Evolutionary conservation across 2,888 invertebrate genomes (phyloP).

Genomic region (Xestia xanthographa): DNA sequence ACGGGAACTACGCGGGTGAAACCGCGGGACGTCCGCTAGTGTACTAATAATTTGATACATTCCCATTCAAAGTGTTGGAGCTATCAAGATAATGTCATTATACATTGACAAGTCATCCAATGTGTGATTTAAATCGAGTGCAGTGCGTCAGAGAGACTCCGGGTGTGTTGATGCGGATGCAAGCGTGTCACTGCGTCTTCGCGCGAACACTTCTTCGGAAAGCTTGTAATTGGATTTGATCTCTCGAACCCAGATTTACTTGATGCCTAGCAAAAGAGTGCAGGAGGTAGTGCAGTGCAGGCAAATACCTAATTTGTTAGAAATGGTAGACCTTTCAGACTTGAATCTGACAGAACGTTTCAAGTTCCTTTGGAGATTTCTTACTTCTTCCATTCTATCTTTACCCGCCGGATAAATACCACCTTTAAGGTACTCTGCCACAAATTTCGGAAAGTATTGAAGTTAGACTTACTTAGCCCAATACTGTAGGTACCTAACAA

Average conservation of each 20-base stretch:
- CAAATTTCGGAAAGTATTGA: not conserved
- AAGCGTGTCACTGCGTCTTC: not conserved
- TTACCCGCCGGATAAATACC: not conserved
- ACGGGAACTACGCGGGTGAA: too few relatives aligned
- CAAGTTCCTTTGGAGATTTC: not conserved
- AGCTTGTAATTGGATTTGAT: not conserved
- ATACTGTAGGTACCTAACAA: not conserved
- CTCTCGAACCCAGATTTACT: not conserved
- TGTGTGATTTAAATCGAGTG: constrained; percentile 11
- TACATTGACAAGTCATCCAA: constrained; percentile 14
- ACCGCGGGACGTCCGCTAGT: too few relatives aligned
- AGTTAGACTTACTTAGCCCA: not conserved
- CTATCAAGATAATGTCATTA: constrained; percentile 43
- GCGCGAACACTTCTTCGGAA: not conserved
- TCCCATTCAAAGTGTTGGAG: constrained; percentile 12
- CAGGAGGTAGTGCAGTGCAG: not conserved
- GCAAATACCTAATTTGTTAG: not conserved
- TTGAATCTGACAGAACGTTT: not conserved
- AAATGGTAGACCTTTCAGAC: not conserved
- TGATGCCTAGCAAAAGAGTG: not conserved
- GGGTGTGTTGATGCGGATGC: too few relatives aligned
- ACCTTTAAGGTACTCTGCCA: too few relatives aligned
- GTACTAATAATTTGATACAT: constrained; percentile 21
- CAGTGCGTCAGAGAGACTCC: not conserved
- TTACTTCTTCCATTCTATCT: not conserved